Conservation (phyloP, 1,140 invertebrate genomes). For the Tetramorium alpestre region DNA sequence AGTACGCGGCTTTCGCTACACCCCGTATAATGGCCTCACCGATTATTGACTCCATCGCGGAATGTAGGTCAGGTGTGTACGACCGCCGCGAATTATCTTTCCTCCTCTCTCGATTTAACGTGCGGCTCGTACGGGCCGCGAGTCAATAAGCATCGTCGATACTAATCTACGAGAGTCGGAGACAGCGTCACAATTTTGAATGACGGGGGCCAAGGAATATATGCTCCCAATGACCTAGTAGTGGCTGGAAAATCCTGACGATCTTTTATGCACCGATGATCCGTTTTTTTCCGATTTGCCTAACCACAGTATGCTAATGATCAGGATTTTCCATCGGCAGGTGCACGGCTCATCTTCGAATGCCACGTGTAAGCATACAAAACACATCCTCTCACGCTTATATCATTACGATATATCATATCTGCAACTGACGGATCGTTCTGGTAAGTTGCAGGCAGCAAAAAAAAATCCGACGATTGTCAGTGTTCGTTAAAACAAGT, state of each 20-base stretch:
- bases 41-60: conserved; percentile 53
- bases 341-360: neutral
- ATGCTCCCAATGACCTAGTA: neutral
- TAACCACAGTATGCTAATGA: conserved; percentile 27
- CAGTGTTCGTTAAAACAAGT: neutral
- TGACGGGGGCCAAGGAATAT: neutral
- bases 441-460: no score
- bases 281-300: conserved; percentile 2
- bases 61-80: conserved; percentile 58
- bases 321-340: conserved; percentile 35
- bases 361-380: conserved; percentile 13
- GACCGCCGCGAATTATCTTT: conserved; percentile 55
- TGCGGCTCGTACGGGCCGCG: neutral
- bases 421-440: neutral
- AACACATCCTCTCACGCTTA: neutral
- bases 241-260: neutral
- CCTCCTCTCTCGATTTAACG: conserved; percentile 38
- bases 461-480: neutral
- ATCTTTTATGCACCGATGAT: neutral
- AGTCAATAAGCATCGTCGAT: neutral
- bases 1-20: conserved; percentile 24
- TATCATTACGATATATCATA: neutral
- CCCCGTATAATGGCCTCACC: conserved; percentile 51
- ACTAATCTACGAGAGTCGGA: neutral
- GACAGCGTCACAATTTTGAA: neutral